Evolutionary conservation across 2,888 invertebrate genomes (phyloP).

Genomic region (Automeris io): DNA sequence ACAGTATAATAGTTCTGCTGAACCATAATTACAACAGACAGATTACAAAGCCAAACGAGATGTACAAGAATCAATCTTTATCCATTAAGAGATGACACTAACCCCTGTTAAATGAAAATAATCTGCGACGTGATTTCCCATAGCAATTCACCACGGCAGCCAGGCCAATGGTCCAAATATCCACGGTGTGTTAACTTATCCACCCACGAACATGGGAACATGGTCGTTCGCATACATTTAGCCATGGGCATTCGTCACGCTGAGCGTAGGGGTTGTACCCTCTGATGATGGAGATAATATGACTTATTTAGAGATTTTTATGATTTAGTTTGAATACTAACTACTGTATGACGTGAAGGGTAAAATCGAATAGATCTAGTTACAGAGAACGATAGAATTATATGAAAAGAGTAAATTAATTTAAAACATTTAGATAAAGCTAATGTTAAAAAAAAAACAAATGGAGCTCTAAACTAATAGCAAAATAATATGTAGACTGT

Average conservation of each 20-base stretch:
- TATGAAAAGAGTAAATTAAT: no score
- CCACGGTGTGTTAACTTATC: conserved; percentile 28
- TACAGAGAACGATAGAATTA: no score
- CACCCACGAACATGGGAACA: conserved; percentile 51
- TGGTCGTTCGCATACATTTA: conserved; percentile 49
- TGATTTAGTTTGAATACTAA: conserved; percentile 1
- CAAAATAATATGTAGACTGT: no score
- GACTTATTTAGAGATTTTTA: not conserved
- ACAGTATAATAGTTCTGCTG: no score
- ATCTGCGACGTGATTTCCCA: conserved; percentile 47
- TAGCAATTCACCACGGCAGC: conserved; percentile 42
- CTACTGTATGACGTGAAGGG: no score
- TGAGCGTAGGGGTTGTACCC: conserved; percentile 7
- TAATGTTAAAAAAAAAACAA: no score
- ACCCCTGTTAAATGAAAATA: conserved; percentile 14
- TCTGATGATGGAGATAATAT: not conserved
- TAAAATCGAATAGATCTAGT: no score
- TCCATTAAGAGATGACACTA: conserved; percentile 2
- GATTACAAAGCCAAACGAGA: no score
- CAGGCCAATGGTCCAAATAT: conserved; percentile 32
- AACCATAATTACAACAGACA: no score
- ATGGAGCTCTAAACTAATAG: no score
- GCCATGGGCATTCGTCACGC: conserved; percentile 45
- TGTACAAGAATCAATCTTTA: conserved; percentile 6
- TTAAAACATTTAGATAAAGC: no score